phyloP scores from a whole-genome alignment of 2,113 vertebrate genomes.

The Hippolais icterina region DNA sequence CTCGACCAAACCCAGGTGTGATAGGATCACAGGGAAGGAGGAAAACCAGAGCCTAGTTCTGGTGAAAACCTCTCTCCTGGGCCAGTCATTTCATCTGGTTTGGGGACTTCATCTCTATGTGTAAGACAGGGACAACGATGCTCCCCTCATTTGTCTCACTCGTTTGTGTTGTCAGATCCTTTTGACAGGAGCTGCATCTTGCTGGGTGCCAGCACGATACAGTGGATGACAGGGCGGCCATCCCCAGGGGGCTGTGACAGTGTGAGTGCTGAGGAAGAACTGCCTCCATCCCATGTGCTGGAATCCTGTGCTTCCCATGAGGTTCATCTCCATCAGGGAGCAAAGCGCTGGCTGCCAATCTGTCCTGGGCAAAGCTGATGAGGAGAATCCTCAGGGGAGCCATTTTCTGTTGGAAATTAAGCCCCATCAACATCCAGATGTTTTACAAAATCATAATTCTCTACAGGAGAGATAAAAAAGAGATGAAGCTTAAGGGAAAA shows the following conservation, averaged over 20 bases:
- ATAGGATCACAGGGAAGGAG: neutral
- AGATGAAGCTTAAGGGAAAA: neutral
- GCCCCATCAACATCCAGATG: neutral
- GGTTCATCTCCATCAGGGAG: rapidly evolving
- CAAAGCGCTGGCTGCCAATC: neutral
- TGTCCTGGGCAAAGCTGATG: neutral
- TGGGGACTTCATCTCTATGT: neutral
- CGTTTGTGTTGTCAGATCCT: neutral
- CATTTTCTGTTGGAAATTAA: neutral
- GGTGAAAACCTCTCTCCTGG: neutral
- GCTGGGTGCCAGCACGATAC: neutral
- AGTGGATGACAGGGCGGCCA: neutral
- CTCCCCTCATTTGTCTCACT: neutral
- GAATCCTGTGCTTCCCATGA: neutral
- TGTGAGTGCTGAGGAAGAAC: neutral
- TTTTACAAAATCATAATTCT: neutral
- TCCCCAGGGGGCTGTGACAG: neutral
- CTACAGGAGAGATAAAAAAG: neutral
- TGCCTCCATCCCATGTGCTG: neutral
- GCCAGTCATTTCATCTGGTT: neutral
- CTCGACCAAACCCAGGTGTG: neutral
- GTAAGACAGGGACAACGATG: neutral
- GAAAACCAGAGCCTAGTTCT: neutral
- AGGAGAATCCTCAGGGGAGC: neutral
- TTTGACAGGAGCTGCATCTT: rapidly evolving